Evolutionary conservation across 2,113 vertebrate species (phyloP).

Genomic region (Scophthalmus maximus): DNA sequence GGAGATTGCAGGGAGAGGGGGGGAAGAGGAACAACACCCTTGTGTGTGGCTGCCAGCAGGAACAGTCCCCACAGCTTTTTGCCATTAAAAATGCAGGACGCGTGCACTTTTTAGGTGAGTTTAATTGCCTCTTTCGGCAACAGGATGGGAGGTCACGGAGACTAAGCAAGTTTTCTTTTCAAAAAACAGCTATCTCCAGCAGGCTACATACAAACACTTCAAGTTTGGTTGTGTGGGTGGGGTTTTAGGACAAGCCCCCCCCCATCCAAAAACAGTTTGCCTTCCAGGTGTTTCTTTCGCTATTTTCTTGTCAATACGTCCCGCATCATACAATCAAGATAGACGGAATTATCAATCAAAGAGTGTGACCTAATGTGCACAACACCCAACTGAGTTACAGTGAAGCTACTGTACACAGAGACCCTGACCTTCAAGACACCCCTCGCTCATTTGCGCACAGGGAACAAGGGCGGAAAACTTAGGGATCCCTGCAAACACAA

Average conservation of each 20-base stretch:
- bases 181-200: conserved; percentile 33
- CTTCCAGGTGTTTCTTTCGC: conserved; percentile 17
- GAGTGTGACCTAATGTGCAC: background rate
- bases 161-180: conserved; percentile 58
- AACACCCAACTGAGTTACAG: background rate
- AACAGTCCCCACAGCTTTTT: conserved; percentile 72
- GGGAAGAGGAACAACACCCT: conserved; percentile 75
- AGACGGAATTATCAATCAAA: background rate
- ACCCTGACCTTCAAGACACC: background rate
- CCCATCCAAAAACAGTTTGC: conserved; percentile 30
- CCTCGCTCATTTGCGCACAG: background rate
- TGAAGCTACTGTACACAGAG: background rate
- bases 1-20: conserved; percentile 68
- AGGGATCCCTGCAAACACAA: conserved; percentile 11
- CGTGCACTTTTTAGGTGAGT: conserved; percentile 69
- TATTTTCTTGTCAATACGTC: background rate
- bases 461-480: background rate
- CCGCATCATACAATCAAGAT: conserved; percentile 1
- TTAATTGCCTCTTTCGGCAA: conserved; percentile 67
- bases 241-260: conserved; percentile 38
- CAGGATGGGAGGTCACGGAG: conserved; percentile 56
- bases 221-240: conserved; percentile 28
- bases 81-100: conserved; percentile 75
- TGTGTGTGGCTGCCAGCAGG: conserved; percentile 74
- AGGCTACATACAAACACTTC: conserved; percentile 40